These are phyloP conservation scores for Pristiophorus japonicus DNA, from an alignment of 2,113 vertebrate species.

Conservation along the genomic window DNA sequence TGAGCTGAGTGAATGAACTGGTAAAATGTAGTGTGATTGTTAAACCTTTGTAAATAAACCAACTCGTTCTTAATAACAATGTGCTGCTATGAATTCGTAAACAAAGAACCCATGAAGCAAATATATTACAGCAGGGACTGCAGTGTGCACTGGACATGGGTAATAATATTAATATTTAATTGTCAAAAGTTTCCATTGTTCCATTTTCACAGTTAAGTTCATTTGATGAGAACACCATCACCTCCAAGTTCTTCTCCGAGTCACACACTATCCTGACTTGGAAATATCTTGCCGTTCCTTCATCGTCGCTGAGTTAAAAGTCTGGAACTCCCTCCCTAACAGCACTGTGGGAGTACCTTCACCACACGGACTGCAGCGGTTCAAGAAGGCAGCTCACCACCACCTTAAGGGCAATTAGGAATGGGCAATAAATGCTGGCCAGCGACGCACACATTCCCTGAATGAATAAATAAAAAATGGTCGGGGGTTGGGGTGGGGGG, in stretches of 20 bases:
- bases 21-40: too few relatives aligned
- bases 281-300: not conserved
- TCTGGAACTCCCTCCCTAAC: not conserved
- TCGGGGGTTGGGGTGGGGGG: not conserved
- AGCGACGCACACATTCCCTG: not conserved
- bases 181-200: not conserved
- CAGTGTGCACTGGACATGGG: too few relatives aligned
- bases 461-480: not conserved
- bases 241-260: not conserved
- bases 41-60: too few relatives aligned
- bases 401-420: not conserved
- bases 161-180: too few relatives aligned
- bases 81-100: too few relatives aligned
- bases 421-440: not conserved
- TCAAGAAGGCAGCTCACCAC: not conserved
- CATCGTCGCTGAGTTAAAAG: not conserved
- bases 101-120: too few relatives aligned
- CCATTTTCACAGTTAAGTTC: not conserved
- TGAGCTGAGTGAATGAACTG: too few relatives aligned
- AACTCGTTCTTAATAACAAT: too few relatives aligned
- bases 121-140: too few relatives aligned
- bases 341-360: not conserved
- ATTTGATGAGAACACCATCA: not conserved
- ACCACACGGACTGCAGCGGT: not conserved
- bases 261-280: not conserved